Evolutionary conservation across 2,888 invertebrate species (phyloP).

Genomic region (Scaptomyza polygonia): DNA sequence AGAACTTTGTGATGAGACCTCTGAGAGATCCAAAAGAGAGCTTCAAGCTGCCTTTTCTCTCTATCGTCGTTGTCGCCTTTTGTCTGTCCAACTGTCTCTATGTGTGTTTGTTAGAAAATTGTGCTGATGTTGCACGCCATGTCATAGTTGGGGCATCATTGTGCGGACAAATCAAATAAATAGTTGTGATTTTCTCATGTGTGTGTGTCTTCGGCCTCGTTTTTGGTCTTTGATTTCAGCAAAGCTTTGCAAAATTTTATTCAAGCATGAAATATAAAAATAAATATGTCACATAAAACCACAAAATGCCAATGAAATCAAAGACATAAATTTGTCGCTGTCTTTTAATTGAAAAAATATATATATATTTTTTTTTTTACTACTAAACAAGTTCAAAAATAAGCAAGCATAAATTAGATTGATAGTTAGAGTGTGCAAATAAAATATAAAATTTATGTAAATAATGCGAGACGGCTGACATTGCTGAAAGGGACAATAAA

Average conservation of each 20-base stretch:
- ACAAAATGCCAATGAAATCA: slow-evolving; percentile 48
- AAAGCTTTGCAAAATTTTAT: slow-evolving; percentile 58
- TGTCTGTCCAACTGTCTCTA: slow-evolving; percentile 19
- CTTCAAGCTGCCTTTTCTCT: slow-evolving; percentile 1
- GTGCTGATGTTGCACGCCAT: slow-evolving; percentile 73
- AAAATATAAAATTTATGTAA: slow-evolving; percentile 5
- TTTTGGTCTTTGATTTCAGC: slow-evolving; percentile 65
- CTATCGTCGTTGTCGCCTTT: slow-evolving; percentile 58
- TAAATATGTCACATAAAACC: slow-evolving; percentile 26
- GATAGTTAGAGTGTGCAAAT: not conserved
- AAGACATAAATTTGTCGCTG: slow-evolving; percentile 27
- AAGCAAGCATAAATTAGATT: slow-evolving; percentile 25
- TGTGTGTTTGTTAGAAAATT: slow-evolving; percentile 52
- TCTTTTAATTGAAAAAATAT: slow-evolving; percentile 66
- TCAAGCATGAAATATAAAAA: slow-evolving; percentile 53
- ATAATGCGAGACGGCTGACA: not conserved
- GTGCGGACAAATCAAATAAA: slow-evolving; percentile 76
- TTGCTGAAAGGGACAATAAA: not conserved
- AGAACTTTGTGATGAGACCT: slow-evolving; percentile 29
- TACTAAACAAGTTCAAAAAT: slow-evolving; percentile 4
- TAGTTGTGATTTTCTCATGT: slow-evolving; percentile 69
- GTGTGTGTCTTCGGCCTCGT: slow-evolving; percentile 41
- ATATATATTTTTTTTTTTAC: slow-evolving; percentile 42
- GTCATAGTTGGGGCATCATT: slow-evolving; percentile 73
- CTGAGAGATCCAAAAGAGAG: slow-evolving; percentile 15